phyloP scores from a whole-genome alignment of 2,113 vertebrate genomes.

The Eulemur macaco region DNA sequence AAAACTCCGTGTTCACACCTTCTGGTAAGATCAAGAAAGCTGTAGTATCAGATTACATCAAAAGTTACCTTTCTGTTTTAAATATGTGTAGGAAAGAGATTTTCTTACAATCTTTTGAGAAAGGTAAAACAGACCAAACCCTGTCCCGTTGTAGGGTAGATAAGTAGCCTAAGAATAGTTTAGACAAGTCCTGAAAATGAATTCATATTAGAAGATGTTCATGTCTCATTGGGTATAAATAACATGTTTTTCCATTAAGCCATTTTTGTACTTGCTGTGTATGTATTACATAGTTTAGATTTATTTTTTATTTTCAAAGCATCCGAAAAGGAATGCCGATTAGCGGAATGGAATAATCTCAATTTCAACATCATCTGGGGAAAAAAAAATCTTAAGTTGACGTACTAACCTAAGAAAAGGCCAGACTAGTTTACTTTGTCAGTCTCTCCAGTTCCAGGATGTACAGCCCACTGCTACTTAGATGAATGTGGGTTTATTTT shows the following conservation, averaged over 20 bases:
- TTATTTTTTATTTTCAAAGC: neutral
- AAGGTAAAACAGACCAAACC: neutral
- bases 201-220: neutral
- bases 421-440: neutral
- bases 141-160: neutral
- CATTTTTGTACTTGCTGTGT: neutral
- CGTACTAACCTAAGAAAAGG: neutral
- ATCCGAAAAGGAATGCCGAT: neutral
- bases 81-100: neutral
- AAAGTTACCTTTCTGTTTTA: neutral
- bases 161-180: neutral
- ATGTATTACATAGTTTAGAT: neutral
- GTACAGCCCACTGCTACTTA: neutral
- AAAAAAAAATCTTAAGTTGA: neutral
- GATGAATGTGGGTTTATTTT: neutral
- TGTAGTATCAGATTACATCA: neutral
- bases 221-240: neutral
- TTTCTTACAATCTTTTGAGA: neutral
- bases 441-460: neutral
- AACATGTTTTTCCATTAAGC: neutral
- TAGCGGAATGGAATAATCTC: neutral
- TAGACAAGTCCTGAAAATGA: neutral
- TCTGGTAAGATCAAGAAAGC: neutral
- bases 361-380: neutral
- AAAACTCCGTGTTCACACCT: neutral